phyloP scores from a whole-genome alignment of 1,140 invertebrate species.

The Pseudomyrmex cubaensis region DNA sequence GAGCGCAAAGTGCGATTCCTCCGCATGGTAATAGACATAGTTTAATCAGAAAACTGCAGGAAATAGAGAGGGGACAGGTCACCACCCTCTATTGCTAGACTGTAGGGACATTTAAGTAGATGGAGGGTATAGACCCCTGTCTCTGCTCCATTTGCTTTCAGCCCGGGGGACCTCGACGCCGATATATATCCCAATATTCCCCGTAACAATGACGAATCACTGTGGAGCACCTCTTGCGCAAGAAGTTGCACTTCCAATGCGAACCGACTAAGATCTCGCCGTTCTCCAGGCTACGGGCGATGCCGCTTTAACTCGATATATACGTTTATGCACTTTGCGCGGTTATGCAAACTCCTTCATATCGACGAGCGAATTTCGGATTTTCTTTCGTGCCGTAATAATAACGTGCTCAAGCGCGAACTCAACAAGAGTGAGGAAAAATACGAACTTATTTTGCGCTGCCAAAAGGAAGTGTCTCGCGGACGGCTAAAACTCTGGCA shows the following conservation, averaged over 20 bases:
- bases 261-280: conserved; percentile 64
- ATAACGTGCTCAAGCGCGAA: conserved; percentile 6
- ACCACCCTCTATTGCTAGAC: conserved; percentile 67
- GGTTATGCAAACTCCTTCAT: conserved; percentile 64
- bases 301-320: conserved; percentile 59
- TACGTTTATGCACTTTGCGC: conserved; percentile 50
- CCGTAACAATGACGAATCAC: conserved; percentile 77
- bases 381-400: conserved; percentile 28
- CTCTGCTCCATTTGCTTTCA: conserved; percentile 74
- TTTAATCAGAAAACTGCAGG: conserved; percentile 75
- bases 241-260: conserved; percentile 72
- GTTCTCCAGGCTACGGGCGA: conserved; percentile 21
- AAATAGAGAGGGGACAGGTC: conserved; percentile 31
- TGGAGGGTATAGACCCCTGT: conserved; percentile 75
- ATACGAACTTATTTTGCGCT: conserved; percentile 16
- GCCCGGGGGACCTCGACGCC: conserved; percentile 69
- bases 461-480: not conserved
- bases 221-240: conserved; percentile 73
- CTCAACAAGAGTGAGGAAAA: not conserved
- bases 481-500: conserved; percentile 4
- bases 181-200: conserved; percentile 77
- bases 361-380: conserved; percentile 15
- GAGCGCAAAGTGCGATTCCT: conserved; percentile 62
- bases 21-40: conserved; percentile 66
- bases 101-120: conserved; percentile 76